These are phyloP conservation scores for Andrena minutula DNA, from an alignment of 2,888 invertebrate species.

Conservation along the genomic window DNA sequence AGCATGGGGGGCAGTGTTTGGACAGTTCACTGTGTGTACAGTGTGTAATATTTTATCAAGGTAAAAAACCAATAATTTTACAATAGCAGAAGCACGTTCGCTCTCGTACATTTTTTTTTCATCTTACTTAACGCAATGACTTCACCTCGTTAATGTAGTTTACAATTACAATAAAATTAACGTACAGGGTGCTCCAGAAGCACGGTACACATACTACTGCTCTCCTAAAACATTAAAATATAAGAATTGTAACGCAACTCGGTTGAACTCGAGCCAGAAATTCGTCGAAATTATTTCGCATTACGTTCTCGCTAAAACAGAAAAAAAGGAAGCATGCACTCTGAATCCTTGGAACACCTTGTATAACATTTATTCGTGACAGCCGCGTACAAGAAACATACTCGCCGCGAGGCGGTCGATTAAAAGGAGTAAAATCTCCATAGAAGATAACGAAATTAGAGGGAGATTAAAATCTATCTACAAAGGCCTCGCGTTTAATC, in stretches of 20 bases:
- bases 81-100: conserved; percentile 61
- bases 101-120: conserved; percentile 51
- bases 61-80: conserved; percentile 69
- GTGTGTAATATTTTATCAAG: conserved; percentile 70
- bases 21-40: conserved; percentile 59
- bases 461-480: conserved; percentile 78
- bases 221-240: neutral
- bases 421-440: conserved; percentile 21
- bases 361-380: conserved; percentile 44
- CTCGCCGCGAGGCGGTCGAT: conserved; percentile 24
- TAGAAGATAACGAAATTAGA: conserved; percentile 44
- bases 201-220: conserved; percentile 9
- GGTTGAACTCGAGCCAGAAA: neutral
- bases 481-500: conserved; percentile 77
- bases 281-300: conserved; percentile 1
- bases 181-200: conserved; percentile 39
- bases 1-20: conserved; percentile 56
- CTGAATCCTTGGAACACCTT: conserved; percentile 37
- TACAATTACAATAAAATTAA: conserved; percentile 55
- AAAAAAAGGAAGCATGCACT: neutral
- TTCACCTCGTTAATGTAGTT: conserved; percentile 43
- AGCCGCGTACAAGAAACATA: conserved; percentile 33
- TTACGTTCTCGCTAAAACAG: neutral
- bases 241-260: neutral
- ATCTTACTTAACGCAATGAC: conserved; percentile 53